Evolutionary conservation across 2,113 vertebrate genomes (phyloP).

Genomic region (Prunella fulvescens): DNA sequence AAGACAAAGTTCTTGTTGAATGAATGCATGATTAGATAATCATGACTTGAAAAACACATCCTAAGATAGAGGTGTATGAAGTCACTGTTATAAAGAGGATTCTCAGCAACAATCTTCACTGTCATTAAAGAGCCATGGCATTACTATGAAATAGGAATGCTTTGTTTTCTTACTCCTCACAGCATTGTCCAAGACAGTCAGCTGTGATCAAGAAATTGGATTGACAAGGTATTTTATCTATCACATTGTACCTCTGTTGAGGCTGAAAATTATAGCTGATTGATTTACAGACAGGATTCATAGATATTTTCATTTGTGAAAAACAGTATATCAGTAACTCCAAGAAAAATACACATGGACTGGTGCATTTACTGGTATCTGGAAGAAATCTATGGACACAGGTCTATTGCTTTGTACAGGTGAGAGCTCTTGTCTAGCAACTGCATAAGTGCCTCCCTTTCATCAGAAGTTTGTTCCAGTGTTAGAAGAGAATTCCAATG

Average conservation of each 20-base stretch:
- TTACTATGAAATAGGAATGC: not conserved
- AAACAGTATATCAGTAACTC: not conserved
- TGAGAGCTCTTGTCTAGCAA: not conserved
- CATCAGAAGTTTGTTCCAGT: not conserved
- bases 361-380: not conserved
- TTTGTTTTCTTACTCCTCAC: not conserved
- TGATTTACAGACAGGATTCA: not conserved
- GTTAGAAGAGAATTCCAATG: not conserved
- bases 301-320: not conserved
- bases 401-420: not conserved
- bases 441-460: not conserved
- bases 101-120: not conserved
- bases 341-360: not conserved
- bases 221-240: not conserved
- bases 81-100: not conserved
- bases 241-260: not conserved
- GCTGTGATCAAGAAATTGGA: not conserved
- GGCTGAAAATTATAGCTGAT: not conserved
- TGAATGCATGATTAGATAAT: conserved; percentile 20
- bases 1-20: conserved; percentile 27
- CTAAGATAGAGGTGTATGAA: not conserved
- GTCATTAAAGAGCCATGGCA: not conserved
- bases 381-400: not conserved
- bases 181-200: not conserved
- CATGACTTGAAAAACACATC: not conserved